Base-by-base conservation (phyloP, 2,113 vertebrate species). In the Sitta europaea region DNA sequence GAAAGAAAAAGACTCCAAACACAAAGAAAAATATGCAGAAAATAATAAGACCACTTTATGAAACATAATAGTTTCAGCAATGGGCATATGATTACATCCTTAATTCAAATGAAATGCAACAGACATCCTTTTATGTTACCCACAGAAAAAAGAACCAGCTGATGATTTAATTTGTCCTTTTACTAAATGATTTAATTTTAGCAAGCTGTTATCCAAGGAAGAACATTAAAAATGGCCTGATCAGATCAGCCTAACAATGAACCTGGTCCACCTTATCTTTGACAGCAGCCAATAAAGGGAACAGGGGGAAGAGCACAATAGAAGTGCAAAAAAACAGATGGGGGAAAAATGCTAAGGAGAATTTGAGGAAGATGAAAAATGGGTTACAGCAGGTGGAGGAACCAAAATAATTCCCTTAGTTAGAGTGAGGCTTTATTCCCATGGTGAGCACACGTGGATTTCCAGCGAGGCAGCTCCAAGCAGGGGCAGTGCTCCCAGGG, bases 121-220 rank as follows among this genome's bases (percentile, higher is more conserved):
- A 62, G 43, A 66, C 38, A 19, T 70, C 28, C 31, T 87, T 20
- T 89, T 79, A 35, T 50, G 38, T 59, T 86, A 70, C 21, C 21
- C 7, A 0, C 2, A 1, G 17, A 68, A 91, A 75, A 95, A 95
- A 86, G 61, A 86, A 59, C 16, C 25, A 72, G 53, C 5, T 58
- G 27, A 77, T 93, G 55, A 77, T 77, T 84, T 94, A 31, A 75
- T 92, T 95, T 87, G 36, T 75, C n/a, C 63, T 95, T 86, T 92
- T 77, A 40, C 27, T 70, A 83, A 82, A 51, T 58, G 2, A 67
- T 88, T 86, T 77, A 20, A 54, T 55, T 86, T 91, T 94, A 88
- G 63, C 29, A 77, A 90, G 47, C 18, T 7, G 3, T 86, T 81
- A 54, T 47, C 35, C 40, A 74, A 66, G 35, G 59, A 94, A 80